Percentiles rank a stretch among this genome's conserved stretches.
Evolutionary conservation across 2,888 invertebrate genomes (phyloP).

Genomic region (Ametastegia equiseti): DNA sequence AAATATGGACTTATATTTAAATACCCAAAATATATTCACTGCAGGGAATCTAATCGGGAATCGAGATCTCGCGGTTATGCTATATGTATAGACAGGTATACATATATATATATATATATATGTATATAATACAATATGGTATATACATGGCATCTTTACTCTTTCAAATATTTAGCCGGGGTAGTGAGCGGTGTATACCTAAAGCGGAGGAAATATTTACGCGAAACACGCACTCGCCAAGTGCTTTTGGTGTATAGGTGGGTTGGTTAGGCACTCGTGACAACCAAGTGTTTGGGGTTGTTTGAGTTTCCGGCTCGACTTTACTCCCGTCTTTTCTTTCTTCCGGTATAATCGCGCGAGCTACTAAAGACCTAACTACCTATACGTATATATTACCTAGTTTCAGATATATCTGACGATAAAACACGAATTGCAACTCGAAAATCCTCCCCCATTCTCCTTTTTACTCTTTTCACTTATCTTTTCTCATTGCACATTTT

Average conservation of each 20-base stretch:
- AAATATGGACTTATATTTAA: too few relatives aligned
- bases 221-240: constrained; percentile 2
- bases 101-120: too few relatives aligned
- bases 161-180: not conserved
- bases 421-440: not conserved
- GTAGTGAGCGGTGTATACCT: not conserved
- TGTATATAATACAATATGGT: too few relatives aligned
- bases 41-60: not conserved
- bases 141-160: too few relatives aligned
- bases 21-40: not conserved
- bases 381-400: too few relatives aligned
- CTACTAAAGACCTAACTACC: too few relatives aligned
- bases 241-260: not conserved
- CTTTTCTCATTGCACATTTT: too few relatives aligned
- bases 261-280: not conserved
- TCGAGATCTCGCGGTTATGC: not conserved
- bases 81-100: not conserved
- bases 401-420: not conserved
- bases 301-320: constrained; percentile 27
- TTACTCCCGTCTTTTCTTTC: constrained; percentile 17
- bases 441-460: not conserved
- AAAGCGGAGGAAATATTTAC: constrained; percentile 17
- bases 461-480: not conserved
- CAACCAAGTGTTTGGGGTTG: constrained; percentile 39
- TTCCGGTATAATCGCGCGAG: constrained; percentile 21